Base-by-base conservation (phyloP, 2,113 vertebrate species). In the Aldabrachelys gigantea region DNA sequence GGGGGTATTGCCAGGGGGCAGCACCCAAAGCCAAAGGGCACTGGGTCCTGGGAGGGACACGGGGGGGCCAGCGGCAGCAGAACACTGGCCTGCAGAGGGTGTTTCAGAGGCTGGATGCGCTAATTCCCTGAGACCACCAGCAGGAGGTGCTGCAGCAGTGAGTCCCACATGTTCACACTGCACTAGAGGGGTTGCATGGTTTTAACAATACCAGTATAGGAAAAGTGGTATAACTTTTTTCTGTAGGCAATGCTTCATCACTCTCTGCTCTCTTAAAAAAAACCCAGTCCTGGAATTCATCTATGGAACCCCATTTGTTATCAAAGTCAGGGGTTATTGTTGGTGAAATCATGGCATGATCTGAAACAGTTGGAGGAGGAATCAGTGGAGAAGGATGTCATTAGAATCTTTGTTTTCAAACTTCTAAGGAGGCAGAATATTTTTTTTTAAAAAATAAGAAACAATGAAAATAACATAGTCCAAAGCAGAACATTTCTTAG, bases 301-400 rank as follows among this genome's bases (percentile, higher is more conserved):
- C 16, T 21, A 79, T 4, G 35, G n/a, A 82, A 44, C 5, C 50
- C 3, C 13, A 27, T 4, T 0, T 29, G 56, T 31, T 22, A 54
- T 27, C 6, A 49, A 57, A 1, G 17, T 49, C 35, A 5, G 22
- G 31, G 35, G 16, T 12, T 44, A 75, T 44, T 41, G 72, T 6
- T 84, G 8, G 16, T 38, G 79, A 54, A 0, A 1, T 54, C 81
- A 87, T 22, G 59, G 41, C 25, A 19, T 76, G n/a, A 82, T 80
- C 2, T 8, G 13, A 11, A 3, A 24, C 80, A 80, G 1, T 44
- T 5, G 41, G 4, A 19, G 27, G 62, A 94, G 12, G 75, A 92
- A 89, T 19, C 2, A 1, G 11, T 82, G n/a, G 17, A 53, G 10
- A 90, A 80, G 7, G 10, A 53, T 25, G 35, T 69, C 22, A 82